Evolutionary conservation across 1,140 invertebrate genomes (phyloP), one percentile per base, ranked within the genome.

Genomic region (Sipha flava): DNA sequence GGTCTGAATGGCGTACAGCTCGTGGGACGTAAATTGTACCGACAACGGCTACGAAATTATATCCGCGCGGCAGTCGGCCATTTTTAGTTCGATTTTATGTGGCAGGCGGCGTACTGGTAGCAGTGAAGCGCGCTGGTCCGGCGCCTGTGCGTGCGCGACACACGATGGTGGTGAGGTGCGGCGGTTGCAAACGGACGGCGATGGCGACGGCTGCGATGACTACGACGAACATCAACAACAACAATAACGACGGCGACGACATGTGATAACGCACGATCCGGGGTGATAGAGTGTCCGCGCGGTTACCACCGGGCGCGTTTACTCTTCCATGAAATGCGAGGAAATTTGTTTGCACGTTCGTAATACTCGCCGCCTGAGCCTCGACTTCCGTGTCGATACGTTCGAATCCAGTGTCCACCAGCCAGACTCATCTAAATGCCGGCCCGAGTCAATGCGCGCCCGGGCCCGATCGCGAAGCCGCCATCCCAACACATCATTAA

Each of bases 281-380:
- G 10, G 16, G 16, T 75, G 72, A 75, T 75, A 75, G 29, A 0
- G 54, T 31, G 59, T 31, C 37, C 21, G 21, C 43, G n/a, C 37
- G 37, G 37, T 66, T 23, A 43, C 37, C 49, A 54, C 21, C 21
- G 37, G 62, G 21, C 3, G 9, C 47, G 21, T 59, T 77, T 40
- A 77, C 73, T 77, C 4, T 77, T 77, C 73, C 73, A 77, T 77
- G 73, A 77, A 77, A 59, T 77, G 73, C 73, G 73, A 43, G 73
- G 52, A 59, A 77, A 77, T 77, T 77, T 59, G 73, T 77, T 40
- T 77, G 52, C 73, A 43, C 52, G 73, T 77, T 77, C 73, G 40
- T 73, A 73, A 54, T 34, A 73, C 54, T 77, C 52, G 34, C 52
- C 52, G 73, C 52, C 52, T 18, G 52, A 34, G 43, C 37, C 37